Evolutionary conservation across 2,113 vertebrate species (phyloP).

Genomic region (Campylomormyrus tamandua): DNA sequence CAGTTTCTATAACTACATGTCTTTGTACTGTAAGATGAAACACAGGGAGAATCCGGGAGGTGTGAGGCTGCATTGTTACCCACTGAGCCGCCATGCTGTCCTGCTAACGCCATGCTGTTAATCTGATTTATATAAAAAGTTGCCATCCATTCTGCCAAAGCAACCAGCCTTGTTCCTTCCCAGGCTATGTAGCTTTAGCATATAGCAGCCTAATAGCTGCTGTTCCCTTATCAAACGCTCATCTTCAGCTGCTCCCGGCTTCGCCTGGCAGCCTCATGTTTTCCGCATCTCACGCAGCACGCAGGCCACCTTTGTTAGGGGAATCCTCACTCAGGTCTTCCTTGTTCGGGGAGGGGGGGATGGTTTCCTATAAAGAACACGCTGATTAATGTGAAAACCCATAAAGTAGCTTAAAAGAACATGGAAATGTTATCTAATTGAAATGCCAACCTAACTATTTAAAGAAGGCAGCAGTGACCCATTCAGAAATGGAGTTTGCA

Average conservation of each 20-base stretch:
- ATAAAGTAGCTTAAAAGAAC: background rate
- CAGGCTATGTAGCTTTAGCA: background rate
- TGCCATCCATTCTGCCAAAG: background rate
- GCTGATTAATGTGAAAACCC: background rate
- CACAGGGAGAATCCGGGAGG: background rate
- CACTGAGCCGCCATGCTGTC: background rate
- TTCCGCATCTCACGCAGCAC: background rate
- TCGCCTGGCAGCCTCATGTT: background rate
- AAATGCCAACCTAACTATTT: background rate
- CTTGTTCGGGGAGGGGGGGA: background rate
- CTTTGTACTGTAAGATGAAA: background rate
- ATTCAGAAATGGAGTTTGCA: background rate
- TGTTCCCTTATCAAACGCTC: background rate
- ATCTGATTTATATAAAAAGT: background rate
- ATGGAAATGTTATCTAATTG: background rate
- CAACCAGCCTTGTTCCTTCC: background rate
- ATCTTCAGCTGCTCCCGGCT: background rate
- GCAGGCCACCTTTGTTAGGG: background rate
- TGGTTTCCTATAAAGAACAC: background rate
- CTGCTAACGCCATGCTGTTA: background rate
- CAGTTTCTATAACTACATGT: background rate
- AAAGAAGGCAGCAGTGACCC: background rate
- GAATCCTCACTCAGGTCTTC: background rate
- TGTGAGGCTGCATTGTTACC: background rate
- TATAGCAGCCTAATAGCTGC: background rate